A percentile compares a stretch with the other conserved stretches of the same genome.
phyloP scores from a whole-genome alignment of 1,140 invertebrate species.

The Lerema accius region DNA sequence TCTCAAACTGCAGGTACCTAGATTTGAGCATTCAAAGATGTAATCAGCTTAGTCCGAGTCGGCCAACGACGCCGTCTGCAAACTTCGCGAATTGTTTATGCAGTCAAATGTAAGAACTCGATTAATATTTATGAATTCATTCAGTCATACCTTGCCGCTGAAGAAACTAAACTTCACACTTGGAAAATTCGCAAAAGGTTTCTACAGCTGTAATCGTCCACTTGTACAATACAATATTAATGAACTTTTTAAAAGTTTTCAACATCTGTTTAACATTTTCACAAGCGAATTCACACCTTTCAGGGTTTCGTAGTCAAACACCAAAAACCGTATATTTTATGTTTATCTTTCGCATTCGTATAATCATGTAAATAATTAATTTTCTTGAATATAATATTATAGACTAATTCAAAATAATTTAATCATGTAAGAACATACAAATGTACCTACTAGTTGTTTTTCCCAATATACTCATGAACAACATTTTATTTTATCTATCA shows the following conservation, averaged over 20 bases:
- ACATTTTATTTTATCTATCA: too few relatives aligned
- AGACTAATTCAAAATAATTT: too few relatives aligned
- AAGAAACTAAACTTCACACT: conserved; percentile 3
- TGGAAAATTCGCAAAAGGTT: background rate
- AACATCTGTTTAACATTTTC: too few relatives aligned
- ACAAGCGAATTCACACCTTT: too few relatives aligned
- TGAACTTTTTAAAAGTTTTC: background rate
- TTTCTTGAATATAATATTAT: too few relatives aligned
- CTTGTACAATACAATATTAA: background rate
- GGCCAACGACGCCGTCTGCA: conserved; percentile 32
- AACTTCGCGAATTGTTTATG: conserved; percentile 26
- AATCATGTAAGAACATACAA: too few relatives aligned
- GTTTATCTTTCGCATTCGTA: too few relatives aligned
- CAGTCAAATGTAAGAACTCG: conserved; percentile 14
- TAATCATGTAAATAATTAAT: too few relatives aligned
- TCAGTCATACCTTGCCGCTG: background rate
- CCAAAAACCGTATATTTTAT: too few relatives aligned
- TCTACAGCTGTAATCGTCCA: background rate
- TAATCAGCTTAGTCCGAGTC: background rate
- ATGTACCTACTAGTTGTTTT: too few relatives aligned
- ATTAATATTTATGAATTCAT: conserved; percentile 25
- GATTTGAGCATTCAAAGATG: conserved; percentile 1
- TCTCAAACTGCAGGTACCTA: background rate
- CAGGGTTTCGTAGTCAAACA: too few relatives aligned
- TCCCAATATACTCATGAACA: too few relatives aligned